Conservation (phyloP, 2,113 vertebrate genomes). For the Chauna torquata region DNA sequence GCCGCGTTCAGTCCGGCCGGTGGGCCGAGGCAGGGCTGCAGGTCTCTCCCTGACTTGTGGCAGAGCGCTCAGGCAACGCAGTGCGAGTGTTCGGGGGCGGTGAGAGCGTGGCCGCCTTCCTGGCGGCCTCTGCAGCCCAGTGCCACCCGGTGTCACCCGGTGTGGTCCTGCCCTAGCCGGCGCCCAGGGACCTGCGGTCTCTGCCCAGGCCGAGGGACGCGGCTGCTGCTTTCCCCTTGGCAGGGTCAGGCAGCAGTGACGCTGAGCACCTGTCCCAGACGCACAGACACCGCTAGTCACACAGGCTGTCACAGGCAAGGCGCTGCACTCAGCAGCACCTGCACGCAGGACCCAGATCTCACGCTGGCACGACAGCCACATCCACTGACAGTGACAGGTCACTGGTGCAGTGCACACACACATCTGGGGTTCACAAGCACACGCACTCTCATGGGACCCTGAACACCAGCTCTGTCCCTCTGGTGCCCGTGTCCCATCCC, state of each 20-base stretch:
- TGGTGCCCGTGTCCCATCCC: neutral
- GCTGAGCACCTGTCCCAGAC: neutral
- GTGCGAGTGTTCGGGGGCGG: no score
- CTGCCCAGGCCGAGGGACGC: no score
- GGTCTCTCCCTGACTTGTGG: neutral
- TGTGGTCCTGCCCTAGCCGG: no score
- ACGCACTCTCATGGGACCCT: accelerated
- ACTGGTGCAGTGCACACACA: neutral
- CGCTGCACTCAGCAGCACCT: neutral
- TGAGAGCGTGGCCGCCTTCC: neutral
- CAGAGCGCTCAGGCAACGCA: no score
- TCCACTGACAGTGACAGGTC: no score
- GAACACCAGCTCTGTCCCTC: no score
- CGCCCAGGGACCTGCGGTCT: no score
- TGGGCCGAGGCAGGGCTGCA: neutral
- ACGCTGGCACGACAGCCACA: neutral
- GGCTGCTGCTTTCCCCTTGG: neutral
- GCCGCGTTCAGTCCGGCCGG: no score
- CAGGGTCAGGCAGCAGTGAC: neutral
- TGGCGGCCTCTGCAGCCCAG: no score
- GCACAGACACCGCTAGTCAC: neutral
- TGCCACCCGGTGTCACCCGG: no score
- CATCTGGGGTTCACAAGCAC: neutral
- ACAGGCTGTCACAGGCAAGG: neutral
- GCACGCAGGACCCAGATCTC: neutral